Percentiles rank a stretch among this genome's conserved stretches.
Conservation (phyloP, 2,113 vertebrate species). For the Dicentrarchus labrax region DNA sequence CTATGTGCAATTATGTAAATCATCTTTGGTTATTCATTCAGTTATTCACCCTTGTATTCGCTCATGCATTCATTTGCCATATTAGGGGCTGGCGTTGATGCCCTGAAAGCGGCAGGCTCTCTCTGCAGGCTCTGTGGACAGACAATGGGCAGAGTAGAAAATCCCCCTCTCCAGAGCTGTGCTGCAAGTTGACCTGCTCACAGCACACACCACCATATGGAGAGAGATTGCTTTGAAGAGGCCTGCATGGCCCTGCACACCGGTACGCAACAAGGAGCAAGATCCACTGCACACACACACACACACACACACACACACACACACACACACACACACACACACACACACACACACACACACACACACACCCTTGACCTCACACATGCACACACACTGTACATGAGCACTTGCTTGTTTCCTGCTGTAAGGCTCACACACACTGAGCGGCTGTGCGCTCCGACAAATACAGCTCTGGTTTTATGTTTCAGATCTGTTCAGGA, state of each 20-base stretch:
- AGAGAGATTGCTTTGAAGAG: conserved; percentile 69
- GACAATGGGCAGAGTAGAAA: conserved; percentile 69
- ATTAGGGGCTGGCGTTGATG: conserved; percentile 76
- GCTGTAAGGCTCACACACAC: conserved; percentile 19
- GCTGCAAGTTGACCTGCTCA: conserved; percentile 67
- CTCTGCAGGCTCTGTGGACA: conserved; percentile 71
- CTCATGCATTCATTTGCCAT: conserved; percentile 85
- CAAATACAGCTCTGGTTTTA: conserved; percentile 13
- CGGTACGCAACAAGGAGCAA: conserved; percentile 9
- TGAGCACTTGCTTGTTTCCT: conserved; percentile 27
- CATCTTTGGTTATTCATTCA: conserved; percentile 84
- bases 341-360: conserved; percentile 1
- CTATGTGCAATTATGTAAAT: conserved; percentile 86
- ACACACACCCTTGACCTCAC: conserved; percentile 27
- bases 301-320: neutral
- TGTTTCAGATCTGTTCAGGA: conserved; percentile 27
- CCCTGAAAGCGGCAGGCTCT: conserved; percentile 72
- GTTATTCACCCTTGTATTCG: conserved; percentile 83
- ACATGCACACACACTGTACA: neutral
- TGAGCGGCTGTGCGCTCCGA: neutral
- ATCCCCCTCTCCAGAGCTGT: conserved; percentile 56
- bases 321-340: conserved; percentile 10
- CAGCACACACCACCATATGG: conserved; percentile 52
- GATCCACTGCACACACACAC: conserved; percentile 1
- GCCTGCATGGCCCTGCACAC: conserved; percentile 36